Base-by-base conservation (phyloP, 2,797 vertebrate genomes). In the Neopelma chrysocephalum region DNA sequence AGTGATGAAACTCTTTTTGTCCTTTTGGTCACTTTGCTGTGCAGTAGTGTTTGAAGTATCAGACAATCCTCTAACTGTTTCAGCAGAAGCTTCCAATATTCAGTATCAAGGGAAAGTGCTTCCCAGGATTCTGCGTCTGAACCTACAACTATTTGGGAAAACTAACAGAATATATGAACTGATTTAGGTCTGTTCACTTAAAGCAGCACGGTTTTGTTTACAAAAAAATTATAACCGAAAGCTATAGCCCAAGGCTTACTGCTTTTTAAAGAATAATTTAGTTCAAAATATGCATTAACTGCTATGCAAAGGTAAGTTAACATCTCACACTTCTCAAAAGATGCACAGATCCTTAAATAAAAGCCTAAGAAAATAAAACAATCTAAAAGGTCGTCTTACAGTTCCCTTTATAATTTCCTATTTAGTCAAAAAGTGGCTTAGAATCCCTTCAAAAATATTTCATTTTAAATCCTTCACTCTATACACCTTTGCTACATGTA, bases 11-110 rank as follows among this genome's bases (percentile, higher is more conserved):
- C 96, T 93, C 61, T 98, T 92, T 84, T 96, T 78, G 51, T 96
- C 84, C 38, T 96, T 47, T 91, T 53, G 65, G 43, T 87, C 27
- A 75, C 77, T 94, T 90, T 96, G 96, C 98, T 98, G 42, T 98
- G 97, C 84, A 99, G 98, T 75, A 99, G 97, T 2, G 99, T 99
- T 97, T 99, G 99, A 83, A 99, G 98, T 53, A 99, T 98, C 86
- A 99, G 97, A 58, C 99, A 98, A n/a, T 99, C 99, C 95, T 99
- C 99, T 83, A 99, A 96, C 97, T 99, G 99, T 42, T 98, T 98
- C 82, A 99, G 98, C 91, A 99, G 98, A 91, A 99, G 99, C 83
- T 98, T 98, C 99, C 99, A 99, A 96, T 99, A 99, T 95, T 99
- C 99, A 48, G 98, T 96, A 97, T 99, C 99, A 80, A 99, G 95